A percentile compares a stretch with the other conserved stretches of the same genome.
phyloP scores from a whole-genome alignment of 2,797 vertebrate genomes.

The Eulemur rubriventer region DNA sequence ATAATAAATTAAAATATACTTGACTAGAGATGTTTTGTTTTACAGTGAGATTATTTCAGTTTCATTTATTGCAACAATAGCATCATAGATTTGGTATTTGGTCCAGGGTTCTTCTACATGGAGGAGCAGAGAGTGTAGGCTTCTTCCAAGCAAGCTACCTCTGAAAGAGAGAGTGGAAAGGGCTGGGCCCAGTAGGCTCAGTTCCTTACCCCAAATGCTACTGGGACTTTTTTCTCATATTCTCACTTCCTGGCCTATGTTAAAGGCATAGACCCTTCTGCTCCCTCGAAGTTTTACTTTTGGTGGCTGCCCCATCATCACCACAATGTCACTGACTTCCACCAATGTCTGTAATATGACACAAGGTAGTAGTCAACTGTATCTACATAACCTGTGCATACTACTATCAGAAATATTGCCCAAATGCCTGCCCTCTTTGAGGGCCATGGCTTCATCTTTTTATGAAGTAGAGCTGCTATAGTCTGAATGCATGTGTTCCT shows the following conservation, averaged over 20 bases:
- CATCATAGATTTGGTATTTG: background rate
- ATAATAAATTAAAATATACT: background rate
- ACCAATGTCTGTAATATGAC: background rate
- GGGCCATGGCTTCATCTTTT: background rate
- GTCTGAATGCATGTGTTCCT: background rate
- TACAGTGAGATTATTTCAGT: background rate
- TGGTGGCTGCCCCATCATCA: background rate
- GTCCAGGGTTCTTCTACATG: background rate
- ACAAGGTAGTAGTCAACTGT: no score
- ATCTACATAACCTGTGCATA: background rate
- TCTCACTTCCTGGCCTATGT: background rate
- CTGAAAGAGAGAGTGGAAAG: background rate
- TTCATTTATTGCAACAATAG: background rate
- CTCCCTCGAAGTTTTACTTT: background rate
- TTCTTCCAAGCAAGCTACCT: background rate
- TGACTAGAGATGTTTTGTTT: background rate
- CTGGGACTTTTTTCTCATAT: background rate
- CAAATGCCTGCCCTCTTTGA: background rate
- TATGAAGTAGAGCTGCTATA: background rate
- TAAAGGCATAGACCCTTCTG: background rate
- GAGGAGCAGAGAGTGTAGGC: background rate
- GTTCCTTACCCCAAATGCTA: background rate
- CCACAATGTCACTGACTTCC: background rate
- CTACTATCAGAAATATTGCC: background rate
- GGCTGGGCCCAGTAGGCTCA: background rate